These are phyloP conservation scores for Mellivora capensis DNA, from an alignment of 2,113 vertebrate species.

Conservation along the genomic window DNA sequence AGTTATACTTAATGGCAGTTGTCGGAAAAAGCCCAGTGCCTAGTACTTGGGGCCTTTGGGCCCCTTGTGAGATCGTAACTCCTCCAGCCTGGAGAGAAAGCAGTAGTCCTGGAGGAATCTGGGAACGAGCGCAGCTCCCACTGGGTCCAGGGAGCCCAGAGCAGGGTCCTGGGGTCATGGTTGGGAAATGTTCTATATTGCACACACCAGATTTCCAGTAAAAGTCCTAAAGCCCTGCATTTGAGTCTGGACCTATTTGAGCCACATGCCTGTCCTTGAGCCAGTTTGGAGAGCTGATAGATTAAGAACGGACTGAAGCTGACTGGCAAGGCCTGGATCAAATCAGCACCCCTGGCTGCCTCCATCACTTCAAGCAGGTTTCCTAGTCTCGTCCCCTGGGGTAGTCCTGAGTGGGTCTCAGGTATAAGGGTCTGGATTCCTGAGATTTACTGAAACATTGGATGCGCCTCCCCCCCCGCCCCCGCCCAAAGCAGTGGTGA, in stretches of 20 bases:
- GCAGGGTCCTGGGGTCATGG: background rate
- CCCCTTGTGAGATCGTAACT: background rate
- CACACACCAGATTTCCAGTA: background rate
- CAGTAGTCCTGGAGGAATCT: background rate
- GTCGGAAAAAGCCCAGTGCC: background rate
- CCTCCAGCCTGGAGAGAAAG: background rate
- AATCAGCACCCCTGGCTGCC: background rate
- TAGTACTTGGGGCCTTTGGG: background rate
- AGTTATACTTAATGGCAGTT: background rate
- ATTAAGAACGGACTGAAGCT: background rate
- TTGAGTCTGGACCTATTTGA: background rate
- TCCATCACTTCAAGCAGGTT: background rate
- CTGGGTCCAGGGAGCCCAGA: background rate
- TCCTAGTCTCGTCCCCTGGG: background rate
- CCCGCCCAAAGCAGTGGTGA: background rate
- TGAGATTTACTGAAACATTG: background rate
- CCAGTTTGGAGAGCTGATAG: background rate
- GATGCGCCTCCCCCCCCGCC: fast-evolving
- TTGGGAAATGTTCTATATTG: background rate
- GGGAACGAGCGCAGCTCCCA: background rate
- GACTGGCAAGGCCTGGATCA: background rate
- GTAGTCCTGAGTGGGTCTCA: background rate
- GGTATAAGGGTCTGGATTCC: background rate
- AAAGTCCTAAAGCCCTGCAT: background rate
- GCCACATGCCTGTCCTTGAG: background rate